Evolutionary conservation across 2,113 vertebrate genomes (phyloP).

Genomic region (Apodemus speciosus): DNA sequence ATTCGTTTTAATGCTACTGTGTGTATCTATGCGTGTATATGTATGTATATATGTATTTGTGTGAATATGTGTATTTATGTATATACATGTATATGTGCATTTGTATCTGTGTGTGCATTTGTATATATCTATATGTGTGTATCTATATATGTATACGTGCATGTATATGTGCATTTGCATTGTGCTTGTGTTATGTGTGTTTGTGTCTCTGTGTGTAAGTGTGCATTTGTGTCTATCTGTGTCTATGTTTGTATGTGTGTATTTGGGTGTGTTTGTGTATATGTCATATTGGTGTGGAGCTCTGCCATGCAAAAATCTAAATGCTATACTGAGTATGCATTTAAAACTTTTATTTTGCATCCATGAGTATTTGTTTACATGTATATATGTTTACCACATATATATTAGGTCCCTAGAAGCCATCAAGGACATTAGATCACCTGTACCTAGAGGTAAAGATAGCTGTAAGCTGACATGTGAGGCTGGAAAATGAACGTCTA

Average conservation of each 20-base stretch:
- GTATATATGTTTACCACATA: too few species aligned
- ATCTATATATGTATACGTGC: too few species aligned
- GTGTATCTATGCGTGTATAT: not conserved
- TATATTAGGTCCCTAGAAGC: not conserved
- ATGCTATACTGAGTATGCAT: not conserved
- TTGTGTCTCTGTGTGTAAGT: not conserved
- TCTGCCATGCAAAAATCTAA: not conserved
- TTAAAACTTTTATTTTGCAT: not conserved
- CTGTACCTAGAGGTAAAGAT: not conserved
- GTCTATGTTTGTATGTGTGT: not conserved
- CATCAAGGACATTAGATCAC: not conserved
- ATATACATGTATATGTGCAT: not conserved
- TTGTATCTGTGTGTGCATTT: not conserved
- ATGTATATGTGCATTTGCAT: not conserved
- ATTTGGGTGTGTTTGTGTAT: not conserved
- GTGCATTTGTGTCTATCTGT: not conserved
- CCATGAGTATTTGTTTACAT: not conserved
- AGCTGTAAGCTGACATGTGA: not conserved
- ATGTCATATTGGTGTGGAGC: not conserved
- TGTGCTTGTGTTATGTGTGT: not conserved
- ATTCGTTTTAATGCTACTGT: not conserved
- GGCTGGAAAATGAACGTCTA: not conserved
- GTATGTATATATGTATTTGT: not conserved
- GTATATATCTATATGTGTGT: too few species aligned
- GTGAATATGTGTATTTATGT: not conserved